phyloP scores from a whole-genome alignment of 1,140 invertebrate genomes.

The Idris sp. region DNA sequence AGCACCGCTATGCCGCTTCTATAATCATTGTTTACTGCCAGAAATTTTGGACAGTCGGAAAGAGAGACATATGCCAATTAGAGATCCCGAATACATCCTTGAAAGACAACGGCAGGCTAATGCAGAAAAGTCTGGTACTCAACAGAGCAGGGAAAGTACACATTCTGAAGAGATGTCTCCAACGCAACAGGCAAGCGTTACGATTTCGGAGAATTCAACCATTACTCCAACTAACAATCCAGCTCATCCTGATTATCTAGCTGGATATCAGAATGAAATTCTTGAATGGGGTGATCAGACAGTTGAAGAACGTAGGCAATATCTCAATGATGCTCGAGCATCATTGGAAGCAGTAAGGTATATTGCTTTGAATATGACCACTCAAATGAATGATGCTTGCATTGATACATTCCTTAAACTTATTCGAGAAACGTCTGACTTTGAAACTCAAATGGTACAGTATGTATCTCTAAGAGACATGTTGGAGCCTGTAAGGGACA shows the following conservation, averaged over 20 bases:
- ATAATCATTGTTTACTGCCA: conserved; percentile 59
- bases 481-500: background rate
- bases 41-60: conserved; percentile 63
- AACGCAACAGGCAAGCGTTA: too few relatives aligned
- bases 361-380: background rate
- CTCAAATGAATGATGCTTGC: background rate
- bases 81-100: too few relatives aligned
- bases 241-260: too few relatives aligned
- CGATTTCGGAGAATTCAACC: too few relatives aligned
- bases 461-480: background rate
- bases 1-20: conserved; percentile 35
- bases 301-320: background rate
- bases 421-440: background rate
- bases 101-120: too few relatives aligned
- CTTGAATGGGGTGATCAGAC: background rate
- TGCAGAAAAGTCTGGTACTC: too few relatives aligned
- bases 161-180: too few relatives aligned
- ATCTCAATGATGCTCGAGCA: background rate
- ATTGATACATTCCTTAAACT: conserved; percentile 1
- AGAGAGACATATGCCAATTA: conserved; percentile 24
- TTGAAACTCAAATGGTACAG: background rate
- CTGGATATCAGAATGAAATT: conserved; percentile 2
- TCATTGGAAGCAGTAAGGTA: background rate
- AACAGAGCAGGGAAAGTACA: too few relatives aligned
- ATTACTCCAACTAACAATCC: too few relatives aligned